Evolutionary conservation across 2,888 invertebrate genomes (phyloP).

Genomic region (Parnassius mnemosyne): DNA sequence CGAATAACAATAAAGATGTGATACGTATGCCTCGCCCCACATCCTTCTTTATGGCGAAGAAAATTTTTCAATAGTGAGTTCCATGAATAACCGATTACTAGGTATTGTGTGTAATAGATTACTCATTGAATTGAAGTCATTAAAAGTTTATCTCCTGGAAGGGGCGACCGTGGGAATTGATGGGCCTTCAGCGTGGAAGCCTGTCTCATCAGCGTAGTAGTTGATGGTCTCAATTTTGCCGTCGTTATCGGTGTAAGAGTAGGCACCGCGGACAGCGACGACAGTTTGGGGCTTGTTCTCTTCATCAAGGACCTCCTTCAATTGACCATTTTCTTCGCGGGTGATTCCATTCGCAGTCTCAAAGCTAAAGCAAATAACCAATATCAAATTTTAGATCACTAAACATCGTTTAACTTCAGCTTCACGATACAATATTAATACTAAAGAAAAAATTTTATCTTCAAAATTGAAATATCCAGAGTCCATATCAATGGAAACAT

Average conservation of each 20-base stretch:
- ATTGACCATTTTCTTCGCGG: slow-evolving; percentile 71
- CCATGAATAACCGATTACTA: slow-evolving; percentile 20
- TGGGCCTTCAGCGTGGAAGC: slow-evolving; percentile 82
- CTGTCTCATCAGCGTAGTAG: slow-evolving; percentile 83
- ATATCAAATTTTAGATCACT: background rate
- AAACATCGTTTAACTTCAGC: too few species aligned
- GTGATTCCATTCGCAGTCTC: slow-evolving; percentile 80
- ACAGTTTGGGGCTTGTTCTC: slow-evolving; percentile 80
- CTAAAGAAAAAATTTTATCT: too few species aligned
- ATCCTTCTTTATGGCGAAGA: slow-evolving; percentile 29
- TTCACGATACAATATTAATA: too few species aligned
- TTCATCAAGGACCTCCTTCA: slow-evolving; percentile 65
- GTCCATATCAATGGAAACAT: too few species aligned
- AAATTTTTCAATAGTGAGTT: slow-evolving; percentile 18
- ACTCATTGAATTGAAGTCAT: slow-evolving; percentile 28
- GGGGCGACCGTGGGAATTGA: slow-evolving; percentile 79
- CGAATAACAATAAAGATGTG: slow-evolving; percentile 35
- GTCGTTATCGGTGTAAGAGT: slow-evolving; percentile 76
- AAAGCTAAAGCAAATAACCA: slow-evolving; percentile 46
- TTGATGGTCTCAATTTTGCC: slow-evolving; percentile 74
- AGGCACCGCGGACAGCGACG: slow-evolving; percentile 81
- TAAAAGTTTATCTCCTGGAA: slow-evolving; percentile 39
- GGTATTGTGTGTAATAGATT: slow-evolving; percentile 29
- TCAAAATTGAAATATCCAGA: too few species aligned
- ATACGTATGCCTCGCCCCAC: slow-evolving; percentile 34